Evolutionary conservation across 2,888 invertebrate genomes (phyloP).

Genomic region (Periphyllus acericola): DNA sequence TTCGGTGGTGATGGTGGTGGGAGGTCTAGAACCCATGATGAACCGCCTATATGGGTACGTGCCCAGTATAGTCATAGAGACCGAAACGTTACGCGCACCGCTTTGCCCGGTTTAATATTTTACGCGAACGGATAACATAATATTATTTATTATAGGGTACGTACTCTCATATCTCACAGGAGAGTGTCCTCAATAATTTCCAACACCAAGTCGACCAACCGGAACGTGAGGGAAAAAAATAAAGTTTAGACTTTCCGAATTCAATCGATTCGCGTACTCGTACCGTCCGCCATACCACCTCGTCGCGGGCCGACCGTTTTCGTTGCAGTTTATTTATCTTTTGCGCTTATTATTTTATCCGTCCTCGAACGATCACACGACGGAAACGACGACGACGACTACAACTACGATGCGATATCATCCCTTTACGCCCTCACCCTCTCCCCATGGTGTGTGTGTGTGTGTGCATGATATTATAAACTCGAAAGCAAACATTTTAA

Average conservation of each 20-base stretch:
- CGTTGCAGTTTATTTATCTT: not conserved
- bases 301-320: not conserved
- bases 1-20: too few relatives aligned
- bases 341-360: not conserved
- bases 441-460: too few relatives aligned
- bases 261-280: constrained; percentile 20
- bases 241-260: not conserved
- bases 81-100: too few relatives aligned
- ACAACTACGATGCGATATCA: not conserved
- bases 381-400: not conserved
- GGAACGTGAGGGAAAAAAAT: not conserved
- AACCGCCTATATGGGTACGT: too few relatives aligned
- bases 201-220: not conserved
- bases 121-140: too few relatives aligned
- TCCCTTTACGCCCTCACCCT: not conserved
- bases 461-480: too few relatives aligned
- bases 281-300: too few relatives aligned
- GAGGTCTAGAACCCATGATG: too few relatives aligned
- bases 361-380: not conserved
- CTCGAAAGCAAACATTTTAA: not conserved
- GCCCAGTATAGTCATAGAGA: too few relatives aligned
- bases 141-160: too few relatives aligned
- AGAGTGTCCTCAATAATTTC: not conserved
- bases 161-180: too few relatives aligned
- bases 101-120: too few relatives aligned